Evolutionary conservation across 2,797 vertebrate genomes (phyloP), one percentile per base, ranked within the genome.

Genomic region (Erithacus rubecula): DNA sequence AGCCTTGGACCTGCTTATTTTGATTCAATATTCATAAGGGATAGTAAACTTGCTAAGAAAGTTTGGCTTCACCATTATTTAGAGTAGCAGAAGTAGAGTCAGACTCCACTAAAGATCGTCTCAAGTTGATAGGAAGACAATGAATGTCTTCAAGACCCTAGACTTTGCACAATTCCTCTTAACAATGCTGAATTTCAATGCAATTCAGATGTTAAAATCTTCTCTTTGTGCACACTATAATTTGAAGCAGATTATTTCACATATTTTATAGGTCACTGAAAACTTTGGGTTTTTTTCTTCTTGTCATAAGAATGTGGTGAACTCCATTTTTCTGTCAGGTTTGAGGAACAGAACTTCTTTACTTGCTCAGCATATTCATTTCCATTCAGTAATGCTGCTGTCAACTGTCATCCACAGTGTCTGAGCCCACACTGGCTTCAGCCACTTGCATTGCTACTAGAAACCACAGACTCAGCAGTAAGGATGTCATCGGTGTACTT

Each of bases 401-500:
- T 95, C 96, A 96, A 30, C 77, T 95, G 94, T 96, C 97, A 95
- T 94, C 89, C 88, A 87, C 93, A 91, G 93, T 37, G 12, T 81
- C 88, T 96, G 95, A 97, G 93, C 91, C 95, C 19, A 8, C 85
- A 72, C 87, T 60, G 32, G 46, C 51, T 95, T 67, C 82, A 96
- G 89, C 93, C 85, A 64, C 95, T 76, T 87, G 94, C 67, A 92
- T 91, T 94, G 64, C 76, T 24, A 34, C 88, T 86, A 69, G 92
- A 97, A 98, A 98, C 55, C 95, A 94, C 97, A 94, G 96, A 97
- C 94, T 98, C 98, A 98, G 98, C 98, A 98, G 75, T 79, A 93
- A 68, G 92, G 80, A 92, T 98, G 96, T 98, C 97, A 97, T 97
- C 96, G 95, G 89, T 55, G 32, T 71, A 62, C 93, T 58, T 70